These are phyloP conservation scores for Brachypteracias leptosomus DNA, from an alignment of 2,113 vertebrate genomes.

Conservation along the genomic window DNA sequence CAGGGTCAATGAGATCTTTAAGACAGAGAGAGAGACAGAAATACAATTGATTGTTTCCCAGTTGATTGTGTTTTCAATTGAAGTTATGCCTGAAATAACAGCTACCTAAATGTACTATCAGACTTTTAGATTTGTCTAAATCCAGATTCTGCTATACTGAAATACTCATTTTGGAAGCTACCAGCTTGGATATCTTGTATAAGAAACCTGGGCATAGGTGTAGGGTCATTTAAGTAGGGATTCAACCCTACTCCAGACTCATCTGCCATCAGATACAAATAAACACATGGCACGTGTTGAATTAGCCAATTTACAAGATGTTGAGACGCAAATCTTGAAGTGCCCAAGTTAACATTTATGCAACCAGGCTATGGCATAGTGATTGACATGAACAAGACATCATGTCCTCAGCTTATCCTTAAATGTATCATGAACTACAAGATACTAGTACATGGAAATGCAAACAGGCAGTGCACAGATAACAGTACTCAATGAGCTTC, in stretches of 20 bases:
- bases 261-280: not conserved
- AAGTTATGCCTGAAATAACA: not conserved
- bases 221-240: not conserved
- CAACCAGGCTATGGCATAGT: not conserved
- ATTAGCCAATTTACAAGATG: not conserved
- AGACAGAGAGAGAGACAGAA: not conserved
- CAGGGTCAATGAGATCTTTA: not conserved
- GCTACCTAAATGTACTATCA: not conserved
- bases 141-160: not conserved
- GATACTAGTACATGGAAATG: not conserved
- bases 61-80: not conserved
- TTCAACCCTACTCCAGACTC: not conserved
- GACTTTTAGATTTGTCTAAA: not conserved
- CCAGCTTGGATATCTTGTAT: not conserved
- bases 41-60: no score
- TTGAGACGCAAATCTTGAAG: not conserved
- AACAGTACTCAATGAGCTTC: not conserved
- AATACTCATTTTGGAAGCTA: not conserved
- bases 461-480: not conserved
- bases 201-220: not conserved
- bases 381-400: not conserved
- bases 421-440: not conserved
- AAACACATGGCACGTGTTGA: not conserved
- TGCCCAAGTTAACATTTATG: not conserved
- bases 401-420: not conserved